Evolutionary conservation across 2,797 vertebrate species (phyloP).

Genomic region (Lateolabrax maculatus): DNA sequence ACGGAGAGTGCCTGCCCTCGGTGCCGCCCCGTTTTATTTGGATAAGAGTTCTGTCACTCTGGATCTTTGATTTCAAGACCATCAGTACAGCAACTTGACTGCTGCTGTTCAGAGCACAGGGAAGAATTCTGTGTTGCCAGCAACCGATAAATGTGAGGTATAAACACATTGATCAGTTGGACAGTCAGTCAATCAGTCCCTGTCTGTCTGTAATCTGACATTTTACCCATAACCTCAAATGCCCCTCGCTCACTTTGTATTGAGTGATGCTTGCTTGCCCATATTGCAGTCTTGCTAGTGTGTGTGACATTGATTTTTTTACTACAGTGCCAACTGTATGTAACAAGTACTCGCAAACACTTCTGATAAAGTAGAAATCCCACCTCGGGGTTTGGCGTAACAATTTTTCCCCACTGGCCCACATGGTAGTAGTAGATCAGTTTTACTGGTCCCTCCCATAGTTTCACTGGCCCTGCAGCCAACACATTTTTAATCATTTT

Average conservation of each 20-base stretch:
- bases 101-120: constrained; percentile 27
- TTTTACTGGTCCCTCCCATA: too few species aligned
- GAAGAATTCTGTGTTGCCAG: constrained; percentile 34
- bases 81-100: constrained; percentile 31
- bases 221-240: constrained; percentile 50
- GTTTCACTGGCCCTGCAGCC: too few species aligned
- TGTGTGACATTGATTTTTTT: constrained; percentile 27
- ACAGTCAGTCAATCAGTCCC: constrained; percentile 47
- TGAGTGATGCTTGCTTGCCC: constrained; percentile 33
- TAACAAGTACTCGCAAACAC: background rate
- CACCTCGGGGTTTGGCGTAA: too few species aligned
- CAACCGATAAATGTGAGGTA: constrained; percentile 42
- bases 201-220: constrained; percentile 47
- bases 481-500: too few species aligned
- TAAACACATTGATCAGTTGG: constrained; percentile 43
- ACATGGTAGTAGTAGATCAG: too few species aligned
- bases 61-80: constrained; percentile 42
- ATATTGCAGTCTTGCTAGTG: constrained; percentile 30
- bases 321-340: constrained; percentile 6
- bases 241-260: constrained; percentile 18
- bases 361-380: too few species aligned
- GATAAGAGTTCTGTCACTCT: constrained; percentile 43
- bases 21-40: constrained; percentile 16
- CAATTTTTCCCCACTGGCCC: too few species aligned
- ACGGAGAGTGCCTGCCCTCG: constrained; percentile 20